phyloP scores from a whole-genome alignment of 2,888 invertebrate species.

The Lithophane semibrunnea region DNA sequence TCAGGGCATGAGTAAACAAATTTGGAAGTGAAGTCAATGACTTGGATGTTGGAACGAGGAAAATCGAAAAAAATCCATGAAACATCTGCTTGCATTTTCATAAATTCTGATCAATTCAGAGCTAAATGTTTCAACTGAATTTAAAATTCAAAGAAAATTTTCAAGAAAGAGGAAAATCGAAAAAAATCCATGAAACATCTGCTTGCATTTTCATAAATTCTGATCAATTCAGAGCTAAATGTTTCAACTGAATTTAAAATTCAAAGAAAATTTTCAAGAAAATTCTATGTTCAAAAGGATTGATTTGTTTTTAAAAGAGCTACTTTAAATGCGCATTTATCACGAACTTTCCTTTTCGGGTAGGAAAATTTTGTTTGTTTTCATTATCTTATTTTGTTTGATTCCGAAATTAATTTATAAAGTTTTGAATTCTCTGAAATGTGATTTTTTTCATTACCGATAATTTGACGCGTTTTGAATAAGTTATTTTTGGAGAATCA shows the following conservation, averaged over 20 bases:
- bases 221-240: conserved; percentile 7
- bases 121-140: conserved; percentile 22
- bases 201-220: conserved; percentile 48
- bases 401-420: conserved; percentile 13
- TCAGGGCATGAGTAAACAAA: conserved; percentile 82
- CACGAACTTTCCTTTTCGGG: conserved; percentile 42
- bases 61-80: conserved; percentile 72
- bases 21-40: conserved; percentile 83
- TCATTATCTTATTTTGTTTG: conserved; percentile 46
- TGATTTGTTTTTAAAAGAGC: conserved; percentile 37
- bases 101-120: conserved; percentile 29
- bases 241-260: conserved; percentile 46
- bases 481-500: not conserved
- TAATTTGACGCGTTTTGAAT: not conserved
- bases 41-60: conserved; percentile 69
- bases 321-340: conserved; percentile 49
- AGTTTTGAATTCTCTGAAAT: not conserved
- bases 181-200: conserved; percentile 70
- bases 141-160: conserved; percentile 42
- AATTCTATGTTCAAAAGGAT: conserved; percentile 20
- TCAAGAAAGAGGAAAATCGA: too few species aligned
- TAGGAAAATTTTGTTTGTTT: conserved; percentile 53
- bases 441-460: not conserved
- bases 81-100: conserved; percentile 58
- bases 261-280: conserved; percentile 6